Evolutionary conservation across 2,888 invertebrate genomes (phyloP).

Genomic region (Drosophila sordidula): DNA sequence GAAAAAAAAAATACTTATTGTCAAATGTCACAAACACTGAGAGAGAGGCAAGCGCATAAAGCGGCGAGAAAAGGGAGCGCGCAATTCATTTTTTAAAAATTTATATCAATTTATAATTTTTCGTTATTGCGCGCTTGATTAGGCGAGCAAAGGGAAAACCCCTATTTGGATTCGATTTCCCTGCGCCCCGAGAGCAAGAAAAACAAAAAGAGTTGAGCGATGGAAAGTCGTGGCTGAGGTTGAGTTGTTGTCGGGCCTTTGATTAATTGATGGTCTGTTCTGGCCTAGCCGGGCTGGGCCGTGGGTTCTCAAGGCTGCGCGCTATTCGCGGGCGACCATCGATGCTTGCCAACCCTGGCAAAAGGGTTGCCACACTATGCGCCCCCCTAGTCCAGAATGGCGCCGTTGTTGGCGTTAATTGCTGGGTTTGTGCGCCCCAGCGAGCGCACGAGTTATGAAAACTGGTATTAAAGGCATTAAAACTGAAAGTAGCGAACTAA

Average conservation of each 20-base stretch:
- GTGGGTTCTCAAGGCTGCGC: conserved; percentile 57
- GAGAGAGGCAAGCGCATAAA: conserved; percentile 10
- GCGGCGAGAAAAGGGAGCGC: conserved; percentile 39
- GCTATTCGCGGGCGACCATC: conserved; percentile 35
- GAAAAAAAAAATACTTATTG: conserved; percentile 65
- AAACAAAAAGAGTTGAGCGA: conserved; percentile 60
- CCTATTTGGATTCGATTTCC: conserved; percentile 52
- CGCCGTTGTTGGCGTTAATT: conserved; percentile 65
- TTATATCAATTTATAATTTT: conserved; percentile 79
- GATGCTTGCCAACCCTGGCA: conserved; percentile 36
- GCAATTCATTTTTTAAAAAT: conserved; percentile 76
- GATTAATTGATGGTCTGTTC: conserved; percentile 65
- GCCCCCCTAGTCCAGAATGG: conserved; percentile 4
- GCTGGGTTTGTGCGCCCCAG: conserved; percentile 68
- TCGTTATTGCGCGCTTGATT: conserved; percentile 70
- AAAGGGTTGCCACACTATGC: conserved; percentile 32
- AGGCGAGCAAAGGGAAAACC: conserved; percentile 53
- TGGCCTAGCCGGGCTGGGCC: conserved; percentile 11
- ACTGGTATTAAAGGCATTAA: conserved; percentile 74
- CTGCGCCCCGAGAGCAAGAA: neutral
- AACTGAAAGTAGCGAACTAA: conserved; percentile 68
- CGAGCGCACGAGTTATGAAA: conserved; percentile 78
- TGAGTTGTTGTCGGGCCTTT: conserved; percentile 50
- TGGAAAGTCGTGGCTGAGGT: conserved; percentile 37
- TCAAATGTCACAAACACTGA: conserved; percentile 73